Conservation (phyloP, 2,888 invertebrate genomes). For the Torymus auratus region DNA sequence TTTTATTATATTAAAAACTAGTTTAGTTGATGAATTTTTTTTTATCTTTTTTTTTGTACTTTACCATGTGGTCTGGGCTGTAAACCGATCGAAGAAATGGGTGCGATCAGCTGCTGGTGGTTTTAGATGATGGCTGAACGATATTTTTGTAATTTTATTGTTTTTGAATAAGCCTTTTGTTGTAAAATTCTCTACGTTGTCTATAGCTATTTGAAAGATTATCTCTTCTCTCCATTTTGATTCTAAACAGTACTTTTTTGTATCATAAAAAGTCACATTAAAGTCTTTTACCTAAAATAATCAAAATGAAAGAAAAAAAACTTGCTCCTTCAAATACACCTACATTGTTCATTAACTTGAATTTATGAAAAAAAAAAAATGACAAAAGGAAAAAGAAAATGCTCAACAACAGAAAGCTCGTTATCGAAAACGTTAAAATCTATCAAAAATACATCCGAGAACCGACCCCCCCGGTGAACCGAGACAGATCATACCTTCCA, state of each 20-base stretch:
- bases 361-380: neutral
- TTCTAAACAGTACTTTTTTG: too few relatives aligned
- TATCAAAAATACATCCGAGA: slow-evolving; percentile 40
- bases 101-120: slow-evolving; percentile 38
- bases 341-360: neutral
- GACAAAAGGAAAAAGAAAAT: neutral
- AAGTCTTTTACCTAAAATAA: too few relatives aligned
- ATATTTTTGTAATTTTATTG: slow-evolving; percentile 59
- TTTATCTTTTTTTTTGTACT: slow-evolving; percentile 58
- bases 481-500: slow-evolving; percentile 92
- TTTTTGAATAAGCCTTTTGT: slow-evolving; percentile 58
- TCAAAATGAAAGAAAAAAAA: too few relatives aligned
- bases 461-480: too few relatives aligned
- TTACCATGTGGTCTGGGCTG: slow-evolving; percentile 35
- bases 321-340: too few relatives aligned
- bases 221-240: too few relatives aligned
- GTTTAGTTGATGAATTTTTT: neutral
- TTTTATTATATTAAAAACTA: too few relatives aligned
- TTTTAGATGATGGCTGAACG: slow-evolving; percentile 56
- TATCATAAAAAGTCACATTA: too few relatives aligned
- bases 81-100: slow-evolving; percentile 38
- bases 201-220: too few relatives aligned
- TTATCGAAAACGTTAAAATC: slow-evolving; percentile 56
- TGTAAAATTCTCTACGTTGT: slow-evolving; percentile 5
- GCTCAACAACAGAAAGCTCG: slow-evolving; percentile 51